Evolutionary conservation across 2,113 vertebrate species (phyloP), one percentile per base, ranked within the genome.

Genomic region (Furnarius figulus): DNA sequence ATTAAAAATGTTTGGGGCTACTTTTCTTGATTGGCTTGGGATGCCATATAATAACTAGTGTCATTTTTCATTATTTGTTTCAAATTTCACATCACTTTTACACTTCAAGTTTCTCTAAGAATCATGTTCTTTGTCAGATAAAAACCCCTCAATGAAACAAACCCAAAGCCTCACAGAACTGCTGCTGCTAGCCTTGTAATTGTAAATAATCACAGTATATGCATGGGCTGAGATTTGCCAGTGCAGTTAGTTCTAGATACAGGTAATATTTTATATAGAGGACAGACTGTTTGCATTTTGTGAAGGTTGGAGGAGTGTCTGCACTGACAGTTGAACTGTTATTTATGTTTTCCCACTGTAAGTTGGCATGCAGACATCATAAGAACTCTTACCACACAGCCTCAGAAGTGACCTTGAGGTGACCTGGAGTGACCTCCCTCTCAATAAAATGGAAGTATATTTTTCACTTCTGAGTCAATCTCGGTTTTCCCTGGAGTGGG

Each of bases 381-480:
- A 50, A 91, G 71, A 75, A 31, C 44, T 89, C 25, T 72, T 39
- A n/a, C 39, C 66, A 16, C 1, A 2, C 31, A 74, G 75, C 31
- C 62, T 86, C 70, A 61, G 79, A 90, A 52, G 65, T 70, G 87
- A 65, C 85, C 85, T 90, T 67, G 72, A 67, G 27, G 31, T 90
- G 59, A 75, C 79, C 83, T 66, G 40, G 40, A 82, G 85, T 23
- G 40, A 86, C 63, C 47, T 79, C 66, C 72, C 40, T 81, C 68
- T 50, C 85, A 63, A 19, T 78, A 56, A 58, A 35, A 30, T 53
- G 33, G 67, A 53, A 84, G 46, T 20, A 3, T 89, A n/a, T 91
- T 93, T 89, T 89, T 95, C 71, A 87, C 31, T 82, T 95, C 63
- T 61, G 86, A 95, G 53, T 89, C 72, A 95, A 24, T 80, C 84